Conservation (phyloP, 2,888 invertebrate species). For the Caenorhabditis doughertyi region DNA sequence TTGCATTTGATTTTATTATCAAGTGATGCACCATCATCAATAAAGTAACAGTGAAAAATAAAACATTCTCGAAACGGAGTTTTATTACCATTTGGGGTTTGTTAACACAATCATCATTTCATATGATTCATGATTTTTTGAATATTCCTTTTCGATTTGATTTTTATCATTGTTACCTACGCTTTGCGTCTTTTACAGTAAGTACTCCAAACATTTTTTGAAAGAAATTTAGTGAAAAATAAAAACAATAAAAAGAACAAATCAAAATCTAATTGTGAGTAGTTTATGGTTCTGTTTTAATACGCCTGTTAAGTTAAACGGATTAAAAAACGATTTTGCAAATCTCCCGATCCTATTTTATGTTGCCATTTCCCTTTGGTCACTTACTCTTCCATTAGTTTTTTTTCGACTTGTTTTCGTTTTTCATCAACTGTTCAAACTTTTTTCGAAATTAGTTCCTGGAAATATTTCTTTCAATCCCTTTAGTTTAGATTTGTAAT, state of each 20-base stretch:
- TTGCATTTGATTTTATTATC: constrained; percentile 21
- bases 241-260: constrained; percentile 12
- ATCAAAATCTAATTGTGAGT: constrained; percentile 19
- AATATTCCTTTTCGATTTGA: background rate
- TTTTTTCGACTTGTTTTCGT: constrained; percentile 6
- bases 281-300: constrained; percentile 28
- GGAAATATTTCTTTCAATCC: background rate
- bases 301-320: constrained; percentile 50
- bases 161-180: background rate
- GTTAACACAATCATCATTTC: constrained; percentile 39
- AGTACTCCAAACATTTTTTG: background rate
- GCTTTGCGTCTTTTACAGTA: background rate
- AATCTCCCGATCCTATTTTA: constrained; percentile 58
- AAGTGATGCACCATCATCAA: constrained; percentile 22
- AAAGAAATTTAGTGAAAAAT: no score
- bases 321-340: constrained; percentile 63
- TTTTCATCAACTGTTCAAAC: constrained; percentile 1
- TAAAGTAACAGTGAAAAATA: constrained; percentile 33
- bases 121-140: background rate
- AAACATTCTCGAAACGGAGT: constrained; percentile 34
- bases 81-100: constrained; percentile 29
- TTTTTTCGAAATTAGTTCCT: background rate
- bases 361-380: constrained; percentile 61
- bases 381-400: constrained; percentile 37
- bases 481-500: background rate